A percentile compares a stretch with the other conserved stretches of the same genome.
Conservation (phyloP, 2,113 vertebrate genomes). For the Mastomys natalensis region DNA sequence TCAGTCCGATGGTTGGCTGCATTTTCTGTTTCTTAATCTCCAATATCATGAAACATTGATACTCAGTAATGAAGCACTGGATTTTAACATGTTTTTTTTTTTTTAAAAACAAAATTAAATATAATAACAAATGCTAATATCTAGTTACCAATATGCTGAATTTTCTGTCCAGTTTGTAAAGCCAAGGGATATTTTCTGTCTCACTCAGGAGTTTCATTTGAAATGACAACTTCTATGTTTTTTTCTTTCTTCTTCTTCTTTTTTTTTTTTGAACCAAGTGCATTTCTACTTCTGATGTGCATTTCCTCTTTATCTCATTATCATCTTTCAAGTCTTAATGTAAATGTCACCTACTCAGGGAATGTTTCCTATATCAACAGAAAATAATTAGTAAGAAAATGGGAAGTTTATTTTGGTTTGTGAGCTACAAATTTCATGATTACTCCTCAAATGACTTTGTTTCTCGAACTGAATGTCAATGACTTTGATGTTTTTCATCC, state of each 20-base stretch:
- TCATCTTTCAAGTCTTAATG: slow-evolving; percentile 62
- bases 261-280: neutral
- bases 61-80: neutral
- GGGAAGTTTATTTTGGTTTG: slow-evolving; percentile 71
- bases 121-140: neutral
- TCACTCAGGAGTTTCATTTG: neutral
- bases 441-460: slow-evolving; percentile 62
- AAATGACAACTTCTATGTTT: neutral
- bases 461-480: slow-evolving; percentile 69
- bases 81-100: neutral
- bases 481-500: slow-evolving; percentile 53
- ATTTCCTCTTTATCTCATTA: slow-evolving; percentile 68
- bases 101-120: slow-evolving; percentile 24
- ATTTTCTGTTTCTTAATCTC: neutral
- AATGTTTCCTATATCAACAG: slow-evolving; percentile 69
- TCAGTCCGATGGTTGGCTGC: too few species aligned
- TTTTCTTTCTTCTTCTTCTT: neutral
- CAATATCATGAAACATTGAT: neutral
- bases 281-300: neutral
- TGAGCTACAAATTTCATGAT: slow-evolving; percentile 69
- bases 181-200: rapidly evolving
- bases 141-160: neutral
- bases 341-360: slow-evolving; percentile 73
- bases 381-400: slow-evolving; percentile 79
- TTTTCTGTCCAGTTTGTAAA: rapidly evolving